Conservation (phyloP, 1,140 invertebrate species). For the Cyrtorhinus lividipennis region DNA sequence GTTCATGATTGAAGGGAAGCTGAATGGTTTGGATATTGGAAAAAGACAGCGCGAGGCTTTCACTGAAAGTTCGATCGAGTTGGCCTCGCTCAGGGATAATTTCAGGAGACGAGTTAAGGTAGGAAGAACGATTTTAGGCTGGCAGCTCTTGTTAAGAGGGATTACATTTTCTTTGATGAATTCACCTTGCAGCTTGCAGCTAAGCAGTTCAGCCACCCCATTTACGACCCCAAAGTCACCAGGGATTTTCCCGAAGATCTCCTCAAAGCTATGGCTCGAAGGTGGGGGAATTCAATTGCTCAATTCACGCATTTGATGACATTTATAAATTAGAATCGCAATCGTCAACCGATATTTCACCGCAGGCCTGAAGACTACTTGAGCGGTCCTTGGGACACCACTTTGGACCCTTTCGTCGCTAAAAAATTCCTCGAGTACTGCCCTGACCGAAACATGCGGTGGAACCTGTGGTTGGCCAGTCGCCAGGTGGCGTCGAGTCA, state of each 20-base stretch:
- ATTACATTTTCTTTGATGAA: too few species aligned
- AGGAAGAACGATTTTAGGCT: too few species aligned
- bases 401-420: conserved; percentile 53
- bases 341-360: too few species aligned
- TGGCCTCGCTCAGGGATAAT: conserved; percentile 37
- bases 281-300: too few species aligned
- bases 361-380: conserved; percentile 34
- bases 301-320: too few species aligned
- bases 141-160: too few species aligned
- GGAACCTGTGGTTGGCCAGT: conserved; percentile 67
- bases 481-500: conserved; percentile 48
- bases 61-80: conserved; percentile 31
- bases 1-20: conserved; percentile 60
- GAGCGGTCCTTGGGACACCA: conserved; percentile 66
- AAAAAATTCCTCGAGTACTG: conserved; percentile 68
- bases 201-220: conserved; percentile 46
- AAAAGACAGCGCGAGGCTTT: conserved; percentile 34
- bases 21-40: conserved; percentile 55
- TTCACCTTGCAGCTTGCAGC: conserved; percentile 32
- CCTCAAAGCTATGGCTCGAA: conserved; percentile 44
- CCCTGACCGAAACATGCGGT: conserved; percentile 54
- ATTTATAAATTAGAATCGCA: too few species aligned
- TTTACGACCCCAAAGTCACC: conserved; percentile 47
- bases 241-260: conserved; percentile 58
- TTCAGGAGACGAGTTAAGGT: conserved; percentile 47